Percentiles rank a stretch among this genome's conserved stretches.
Conservation (phyloP, 2,797 vertebrate genomes). For the Capromys pilorides region DNA sequence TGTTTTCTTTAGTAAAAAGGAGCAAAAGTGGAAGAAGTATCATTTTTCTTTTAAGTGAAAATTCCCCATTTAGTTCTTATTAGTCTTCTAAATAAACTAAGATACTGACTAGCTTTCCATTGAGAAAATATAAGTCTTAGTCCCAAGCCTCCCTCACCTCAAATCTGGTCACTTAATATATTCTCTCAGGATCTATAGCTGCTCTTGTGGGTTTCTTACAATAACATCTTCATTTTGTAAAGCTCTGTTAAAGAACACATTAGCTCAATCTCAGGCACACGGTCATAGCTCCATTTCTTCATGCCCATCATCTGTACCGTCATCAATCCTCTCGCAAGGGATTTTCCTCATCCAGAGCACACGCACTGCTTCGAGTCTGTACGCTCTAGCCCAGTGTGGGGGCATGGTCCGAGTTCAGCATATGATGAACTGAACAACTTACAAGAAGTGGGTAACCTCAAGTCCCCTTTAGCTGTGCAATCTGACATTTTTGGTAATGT, state of each 20-base stretch:
- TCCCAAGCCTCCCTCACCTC: neutral
- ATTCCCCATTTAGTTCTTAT: neutral
- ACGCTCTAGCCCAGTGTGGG: neutral
- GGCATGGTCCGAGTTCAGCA: neutral
- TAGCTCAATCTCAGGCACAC: neutral
- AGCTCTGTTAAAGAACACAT: neutral
- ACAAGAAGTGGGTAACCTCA: neutral
- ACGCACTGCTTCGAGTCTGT: neutral
- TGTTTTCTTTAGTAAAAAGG: neutral
- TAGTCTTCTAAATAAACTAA: slow-evolving; percentile 20
- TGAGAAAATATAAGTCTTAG: slow-evolving; percentile 49
- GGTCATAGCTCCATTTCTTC: neutral
- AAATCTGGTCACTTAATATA: neutral
- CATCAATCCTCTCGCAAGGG: neutral
- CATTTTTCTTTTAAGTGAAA: neutral
- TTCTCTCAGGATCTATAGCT: neutral
- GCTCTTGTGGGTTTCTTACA: neutral
- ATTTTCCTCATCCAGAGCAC: neutral
- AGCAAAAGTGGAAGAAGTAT: neutral
- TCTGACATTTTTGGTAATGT: neutral
- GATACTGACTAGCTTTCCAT: neutral
- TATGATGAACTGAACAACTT: neutral
- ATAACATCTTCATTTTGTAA: neutral
- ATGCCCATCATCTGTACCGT: neutral
- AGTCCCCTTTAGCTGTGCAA: neutral